A percentile compares a stretch with the other conserved stretches of the same genome.
Evolutionary conservation across 2,888 invertebrate genomes (phyloP).

Genomic region (Heliconius erato): DNA sequence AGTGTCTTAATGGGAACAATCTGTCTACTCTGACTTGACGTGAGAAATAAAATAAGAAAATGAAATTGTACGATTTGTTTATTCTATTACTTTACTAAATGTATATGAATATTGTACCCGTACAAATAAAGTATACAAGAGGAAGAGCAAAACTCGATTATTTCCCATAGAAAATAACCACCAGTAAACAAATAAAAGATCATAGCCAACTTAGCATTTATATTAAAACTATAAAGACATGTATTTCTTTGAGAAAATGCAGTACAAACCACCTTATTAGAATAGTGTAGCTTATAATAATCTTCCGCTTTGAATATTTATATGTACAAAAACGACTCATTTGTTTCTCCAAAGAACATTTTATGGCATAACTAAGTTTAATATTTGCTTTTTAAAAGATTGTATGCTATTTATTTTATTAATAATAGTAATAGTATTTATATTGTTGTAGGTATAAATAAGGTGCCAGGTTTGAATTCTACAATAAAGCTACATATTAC

Average conservation of each 20-base stretch:
- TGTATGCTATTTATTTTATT: not conserved
- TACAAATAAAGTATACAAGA: not conserved
- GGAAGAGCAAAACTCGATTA: slow-evolving; percentile 2
- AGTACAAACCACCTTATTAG: slow-evolving; percentile 41
- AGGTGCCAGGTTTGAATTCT: not conserved
- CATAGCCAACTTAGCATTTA: slow-evolving; percentile 42
- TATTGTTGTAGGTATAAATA: not conserved
- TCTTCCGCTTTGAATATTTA: slow-evolving; percentile 42
- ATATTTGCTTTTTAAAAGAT: not conserved
- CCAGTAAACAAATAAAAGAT: slow-evolving; percentile 34
- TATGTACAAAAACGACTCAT: slow-evolving; percentile 37
- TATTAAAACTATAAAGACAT: slow-evolving; percentile 36
- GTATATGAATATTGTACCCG: not conserved
- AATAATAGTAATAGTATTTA: not conserved
- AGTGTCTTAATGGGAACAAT: too few relatives aligned
- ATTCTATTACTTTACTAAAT: not conserved
- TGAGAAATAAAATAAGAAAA: not conserved
- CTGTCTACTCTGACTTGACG: too few relatives aligned
- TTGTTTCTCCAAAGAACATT: slow-evolving; percentile 11
- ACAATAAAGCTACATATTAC: not conserved
- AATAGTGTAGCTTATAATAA: slow-evolving; percentile 37
- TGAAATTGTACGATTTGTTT: not conserved
- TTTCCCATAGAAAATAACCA: slow-evolving; percentile 11
- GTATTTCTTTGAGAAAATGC: slow-evolving; percentile 43
- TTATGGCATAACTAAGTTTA: slow-evolving; percentile 2